Evolutionary conservation across 2,113 vertebrate species (phyloP).

Genomic region (Atractosteus spatula): DNA sequence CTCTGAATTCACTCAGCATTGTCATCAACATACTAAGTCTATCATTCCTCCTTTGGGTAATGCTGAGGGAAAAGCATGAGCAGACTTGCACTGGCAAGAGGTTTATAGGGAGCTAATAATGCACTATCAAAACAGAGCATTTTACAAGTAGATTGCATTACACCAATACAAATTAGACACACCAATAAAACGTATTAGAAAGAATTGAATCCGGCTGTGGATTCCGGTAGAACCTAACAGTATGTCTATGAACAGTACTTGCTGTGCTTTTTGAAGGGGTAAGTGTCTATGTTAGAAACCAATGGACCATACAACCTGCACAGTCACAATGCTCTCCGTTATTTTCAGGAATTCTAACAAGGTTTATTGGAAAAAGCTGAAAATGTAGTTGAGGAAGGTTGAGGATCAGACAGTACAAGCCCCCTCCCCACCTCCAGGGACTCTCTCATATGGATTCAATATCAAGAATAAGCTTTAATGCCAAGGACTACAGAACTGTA

Average conservation of each 20-base stretch:
- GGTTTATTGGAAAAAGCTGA: too few species aligned
- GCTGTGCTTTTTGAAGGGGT: not conserved
- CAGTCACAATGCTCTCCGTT: too few species aligned
- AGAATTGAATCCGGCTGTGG: not conserved
- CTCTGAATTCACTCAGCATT: too few species aligned
- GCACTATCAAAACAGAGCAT: not conserved
- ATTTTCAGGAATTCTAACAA: too few species aligned
- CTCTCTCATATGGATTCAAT: not conserved
- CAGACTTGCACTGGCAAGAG: not conserved
- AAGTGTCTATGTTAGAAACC: not conserved
- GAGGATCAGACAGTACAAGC: too few species aligned
- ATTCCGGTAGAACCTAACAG: not conserved
- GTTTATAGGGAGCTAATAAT: conserved; percentile 3
- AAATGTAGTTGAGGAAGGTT: too few species aligned
- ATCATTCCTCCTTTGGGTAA: too few species aligned
- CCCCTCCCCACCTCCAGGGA: not conserved
- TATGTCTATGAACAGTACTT: not conserved
- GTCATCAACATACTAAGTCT: too few species aligned
- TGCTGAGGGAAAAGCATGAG: not conserved
- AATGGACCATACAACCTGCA: not conserved
- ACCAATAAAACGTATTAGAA: conserved; percentile 4
- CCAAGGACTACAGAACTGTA: too few species aligned
- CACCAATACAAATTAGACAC: conserved; percentile 6
- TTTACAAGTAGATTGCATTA: not conserved
- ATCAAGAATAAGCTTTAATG: not conserved